A percentile compares a stretch with the other conserved stretches of the same genome.
Evolutionary conservation across 2,797 vertebrate genomes (phyloP).

Genomic region (Lepilemur ruficaudatus): DNA sequence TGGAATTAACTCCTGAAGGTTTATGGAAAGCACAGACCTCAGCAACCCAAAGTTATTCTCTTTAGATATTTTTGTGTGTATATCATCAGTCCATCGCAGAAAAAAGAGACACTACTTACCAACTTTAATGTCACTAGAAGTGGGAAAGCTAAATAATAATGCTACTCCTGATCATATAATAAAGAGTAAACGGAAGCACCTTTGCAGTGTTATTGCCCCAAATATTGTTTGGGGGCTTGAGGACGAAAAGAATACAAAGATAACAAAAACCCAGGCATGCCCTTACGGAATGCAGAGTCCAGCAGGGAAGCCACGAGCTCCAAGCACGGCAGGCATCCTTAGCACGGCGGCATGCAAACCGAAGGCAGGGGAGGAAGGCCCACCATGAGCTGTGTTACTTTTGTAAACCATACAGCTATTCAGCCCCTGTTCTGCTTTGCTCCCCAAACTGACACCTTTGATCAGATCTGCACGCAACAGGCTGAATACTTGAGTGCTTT

Average conservation of each 20-base stretch:
- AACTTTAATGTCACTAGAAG: background rate
- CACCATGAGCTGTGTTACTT: background rate
- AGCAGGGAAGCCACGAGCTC: background rate
- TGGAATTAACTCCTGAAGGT: background rate
- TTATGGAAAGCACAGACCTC: background rate
- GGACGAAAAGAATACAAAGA: background rate
- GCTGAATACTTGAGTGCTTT: background rate
- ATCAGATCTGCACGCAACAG: background rate
- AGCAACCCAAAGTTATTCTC: background rate
- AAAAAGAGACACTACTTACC: background rate
- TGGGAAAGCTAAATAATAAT: background rate
- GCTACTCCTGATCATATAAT: background rate
- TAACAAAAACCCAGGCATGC: accelerated
- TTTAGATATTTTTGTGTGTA: background rate
- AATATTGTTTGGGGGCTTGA: background rate
- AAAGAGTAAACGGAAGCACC: background rate
- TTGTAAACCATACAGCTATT: background rate
- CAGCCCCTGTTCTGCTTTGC: background rate
- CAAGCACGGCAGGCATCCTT: background rate
- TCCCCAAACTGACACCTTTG: background rate
- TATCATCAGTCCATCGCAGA: background rate
- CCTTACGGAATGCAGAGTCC: no score
- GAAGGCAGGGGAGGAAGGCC: background rate
- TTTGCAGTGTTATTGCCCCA: background rate
- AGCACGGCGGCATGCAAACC: background rate